A percentile compares a stretch with the other conserved stretches of the same genome.
phyloP scores from a whole-genome alignment of 2,797 vertebrate genomes.

The Leptoclinus maculatus region DNA sequence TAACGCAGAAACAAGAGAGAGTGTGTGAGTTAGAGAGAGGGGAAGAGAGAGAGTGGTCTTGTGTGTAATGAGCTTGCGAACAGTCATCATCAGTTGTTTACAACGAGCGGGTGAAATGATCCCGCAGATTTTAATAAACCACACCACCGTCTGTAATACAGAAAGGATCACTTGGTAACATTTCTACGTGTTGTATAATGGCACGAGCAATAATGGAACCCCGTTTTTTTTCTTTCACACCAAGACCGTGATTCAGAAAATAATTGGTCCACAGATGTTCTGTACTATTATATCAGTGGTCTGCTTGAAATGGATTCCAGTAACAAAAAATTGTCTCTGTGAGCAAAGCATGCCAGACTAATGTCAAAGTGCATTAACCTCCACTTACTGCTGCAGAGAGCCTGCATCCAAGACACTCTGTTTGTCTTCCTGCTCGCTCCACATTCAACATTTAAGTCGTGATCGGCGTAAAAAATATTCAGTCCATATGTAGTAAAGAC shows the following conservation, averaged over 20 bases:
- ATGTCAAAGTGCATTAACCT: conserved; percentile 32
- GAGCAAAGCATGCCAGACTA: conserved; percentile 4
- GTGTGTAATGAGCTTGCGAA: conserved; percentile 57
- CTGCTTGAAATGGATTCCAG: conserved; percentile 20
- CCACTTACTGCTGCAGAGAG: not conserved
- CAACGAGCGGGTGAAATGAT: conserved; percentile 39
- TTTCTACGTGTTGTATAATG: conserved; percentile 29
- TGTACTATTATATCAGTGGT: conserved; percentile 2
- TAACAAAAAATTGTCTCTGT: conserved; percentile 3
- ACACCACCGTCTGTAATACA: conserved; percentile 19
- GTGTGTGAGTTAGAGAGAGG: not conserved
- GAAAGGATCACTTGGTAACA: conserved; percentile 35
- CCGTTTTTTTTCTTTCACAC: conserved; percentile 13
- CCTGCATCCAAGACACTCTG: not conserved
- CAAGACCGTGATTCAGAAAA: conserved; percentile 31
- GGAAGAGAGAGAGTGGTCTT: conserved; percentile 5
- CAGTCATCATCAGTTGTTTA: conserved; percentile 52
- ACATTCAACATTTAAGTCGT: not conserved
- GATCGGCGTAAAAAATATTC: conserved; percentile 35
- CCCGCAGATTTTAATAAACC: conserved; percentile 62
- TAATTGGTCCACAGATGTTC: conserved; percentile 14
- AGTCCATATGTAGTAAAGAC: conserved; percentile 20
- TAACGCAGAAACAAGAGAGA: conserved; percentile 37
- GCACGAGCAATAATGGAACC: conserved; percentile 36
- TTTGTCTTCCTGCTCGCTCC: conserved; percentile 15